Base-by-base conservation (phyloP, 1,140 invertebrate genomes). In the Neelides sp. region DNA sequence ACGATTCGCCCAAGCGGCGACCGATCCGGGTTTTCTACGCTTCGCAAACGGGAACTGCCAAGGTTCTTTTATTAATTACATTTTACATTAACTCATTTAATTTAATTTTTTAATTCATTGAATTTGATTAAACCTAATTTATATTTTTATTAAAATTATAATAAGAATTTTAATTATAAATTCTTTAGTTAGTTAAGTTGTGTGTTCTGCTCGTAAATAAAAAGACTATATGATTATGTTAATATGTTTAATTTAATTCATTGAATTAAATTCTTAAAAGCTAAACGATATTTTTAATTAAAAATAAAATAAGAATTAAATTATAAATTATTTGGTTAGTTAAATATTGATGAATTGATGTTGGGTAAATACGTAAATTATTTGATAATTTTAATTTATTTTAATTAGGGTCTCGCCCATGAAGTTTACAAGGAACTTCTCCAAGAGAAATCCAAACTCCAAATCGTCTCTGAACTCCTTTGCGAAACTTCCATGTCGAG, bases 11-110 rank as follows among this genome's bases (percentile, higher is more conserved):
- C n/a, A 8, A 32, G 28, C 23, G 27, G 35, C 37, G 27, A 45
- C 24, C 23, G 15, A 46, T 70, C 8, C 64, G 66, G 52, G 64
- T 71, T 22, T 66, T 66, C 39, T 71, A 64, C 64, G 70, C 65
- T 43, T 66, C 67, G 13, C 67, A 70, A 48, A 70, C 67, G 39
- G 70, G 70, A 48, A 70, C 65, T 32, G 55, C 67, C 30, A 64
- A 71, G 64, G 69, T 71, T 32, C 30, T 37, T 19, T 2, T 15
- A 28, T 36, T 32, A 32, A 30, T 27, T 41, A 13, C 23, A 40
- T n/a, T 32, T 32, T 8, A 13, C 7, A 32, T 8, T 5, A 13
- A 35, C 12, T 34, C 27, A 7, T 12, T 22, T 26, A 4, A 5
- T 7, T 12, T 26, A 26, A 19, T 44, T 28, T 20, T 8, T 13